Percentiles rank a stretch among this genome's conserved stretches.
Conservation (phyloP, 53 echinoderm and acorn worm species). For the Mesocentrotus franciscanus region DNA sequence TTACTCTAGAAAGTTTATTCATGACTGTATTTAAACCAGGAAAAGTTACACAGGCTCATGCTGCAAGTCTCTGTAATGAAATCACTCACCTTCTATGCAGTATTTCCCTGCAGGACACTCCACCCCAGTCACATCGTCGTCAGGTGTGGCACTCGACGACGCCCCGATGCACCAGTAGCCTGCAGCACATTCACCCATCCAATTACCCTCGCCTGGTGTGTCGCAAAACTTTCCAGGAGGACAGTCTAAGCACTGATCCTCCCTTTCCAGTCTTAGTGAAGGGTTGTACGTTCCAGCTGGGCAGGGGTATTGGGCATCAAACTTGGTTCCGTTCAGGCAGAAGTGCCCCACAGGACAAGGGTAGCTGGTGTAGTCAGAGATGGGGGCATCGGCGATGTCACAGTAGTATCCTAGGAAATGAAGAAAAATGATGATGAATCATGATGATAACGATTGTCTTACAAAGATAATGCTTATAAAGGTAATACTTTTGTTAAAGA, state of each 20-base stretch:
- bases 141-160: conserved; percentile 77
- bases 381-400: conserved; percentile 87
- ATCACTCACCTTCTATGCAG: conserved; percentile 79
- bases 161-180: conserved; percentile 92
- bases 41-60: too few relatives aligned
- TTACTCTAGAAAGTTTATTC: too few relatives aligned
- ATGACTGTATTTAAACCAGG: too few relatives aligned
- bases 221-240: conserved; percentile 92
- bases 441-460: background rate
- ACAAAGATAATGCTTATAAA: too few relatives aligned
- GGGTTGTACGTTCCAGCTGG: conserved; percentile 86
- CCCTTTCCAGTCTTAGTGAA: conserved; percentile 72
- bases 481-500: too few relatives aligned
- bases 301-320: conserved; percentile 83
- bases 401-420: conserved; percentile 87
- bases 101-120: conserved; percentile 84
- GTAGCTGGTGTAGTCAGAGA: conserved; percentile 89
- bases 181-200: conserved; percentile 81
- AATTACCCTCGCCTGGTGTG: conserved; percentile 72
- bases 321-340: conserved; percentile 93
- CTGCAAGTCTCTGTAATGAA: background rate
- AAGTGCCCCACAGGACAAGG: conserved; percentile 85
- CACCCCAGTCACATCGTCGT: conserved; percentile 83
- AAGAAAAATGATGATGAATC: too few relatives aligned
- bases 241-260: conserved; percentile 83